These are phyloP conservation scores for Periphyllus acericola DNA, from an alignment of 2,888 invertebrate species.

Conservation along the genomic window DNA sequence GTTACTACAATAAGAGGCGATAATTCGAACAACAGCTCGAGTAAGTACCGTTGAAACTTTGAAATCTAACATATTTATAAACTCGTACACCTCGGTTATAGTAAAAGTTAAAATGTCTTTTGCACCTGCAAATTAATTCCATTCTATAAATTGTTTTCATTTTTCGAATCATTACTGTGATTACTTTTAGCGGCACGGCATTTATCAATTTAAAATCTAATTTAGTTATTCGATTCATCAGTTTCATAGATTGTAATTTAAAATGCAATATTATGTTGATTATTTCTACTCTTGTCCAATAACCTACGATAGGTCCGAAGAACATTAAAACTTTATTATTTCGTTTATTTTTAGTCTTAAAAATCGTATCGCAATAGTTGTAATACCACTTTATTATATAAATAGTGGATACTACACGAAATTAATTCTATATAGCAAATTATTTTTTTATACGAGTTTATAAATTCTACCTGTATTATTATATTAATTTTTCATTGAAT, in stretches of 20 bases:
- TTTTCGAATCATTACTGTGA: background rate
- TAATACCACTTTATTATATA: background rate
- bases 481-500: too few species aligned
- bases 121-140: background rate
- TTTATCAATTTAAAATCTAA: background rate
- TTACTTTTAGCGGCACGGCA: background rate
- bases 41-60: conserved; percentile 59
- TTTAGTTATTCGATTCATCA: too few species aligned
- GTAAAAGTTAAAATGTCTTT: background rate
- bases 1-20: conserved; percentile 63
- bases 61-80: background rate
- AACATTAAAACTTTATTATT: background rate
- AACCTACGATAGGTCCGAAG: too few species aligned
- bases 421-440: background rate
- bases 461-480: too few species aligned
- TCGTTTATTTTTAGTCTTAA: background rate
- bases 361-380: background rate
- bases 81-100: background rate
- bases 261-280: too few species aligned
- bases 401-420: background rate
- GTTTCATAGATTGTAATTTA: too few species aligned
- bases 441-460: background rate
- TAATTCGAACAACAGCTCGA: conserved; percentile 63
- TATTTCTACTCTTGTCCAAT: too few species aligned
- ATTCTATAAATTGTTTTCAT: background rate